Evolutionary conservation across 2,113 vertebrate genomes (phyloP).

Genomic region (Rhegmatorhina hoffmannsi): DNA sequence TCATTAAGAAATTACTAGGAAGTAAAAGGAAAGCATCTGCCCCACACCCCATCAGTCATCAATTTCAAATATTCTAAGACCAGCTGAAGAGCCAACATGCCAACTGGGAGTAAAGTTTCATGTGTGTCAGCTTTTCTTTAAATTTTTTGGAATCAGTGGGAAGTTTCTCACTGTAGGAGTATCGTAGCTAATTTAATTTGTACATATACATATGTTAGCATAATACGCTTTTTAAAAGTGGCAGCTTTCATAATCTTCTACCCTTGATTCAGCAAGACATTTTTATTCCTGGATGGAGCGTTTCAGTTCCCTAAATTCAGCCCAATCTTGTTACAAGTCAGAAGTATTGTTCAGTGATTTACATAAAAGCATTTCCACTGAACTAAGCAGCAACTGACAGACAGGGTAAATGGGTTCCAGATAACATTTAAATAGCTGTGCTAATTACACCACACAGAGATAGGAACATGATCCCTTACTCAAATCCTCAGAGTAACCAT

Average conservation of each 20-base stretch:
- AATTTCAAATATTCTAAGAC: neutral
- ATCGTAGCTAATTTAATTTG: slow-evolving; percentile 39
- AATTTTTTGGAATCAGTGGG: neutral
- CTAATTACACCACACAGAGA: slow-evolving; percentile 52
- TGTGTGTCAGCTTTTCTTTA: neutral
- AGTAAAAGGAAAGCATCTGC: neutral
- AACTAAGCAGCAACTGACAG: slow-evolving; percentile 50
- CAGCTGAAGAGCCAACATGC: neutral
- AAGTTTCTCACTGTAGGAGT: neutral
- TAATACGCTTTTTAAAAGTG: neutral
- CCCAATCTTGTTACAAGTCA: slow-evolving; percentile 9
- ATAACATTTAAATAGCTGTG: slow-evolving; percentile 47
- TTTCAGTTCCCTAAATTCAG: slow-evolving; percentile 40
- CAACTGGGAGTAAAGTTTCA: neutral
- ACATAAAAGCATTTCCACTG: slow-evolving; percentile 52
- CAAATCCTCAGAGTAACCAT: slow-evolving; percentile 34
- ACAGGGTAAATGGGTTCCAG: slow-evolving; percentile 35
- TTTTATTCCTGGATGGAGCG: slow-evolving; percentile 37
- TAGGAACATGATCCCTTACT: slow-evolving; percentile 18
- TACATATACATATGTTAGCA: slow-evolving; percentile 1
- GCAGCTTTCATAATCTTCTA: slow-evolving; percentile 17
- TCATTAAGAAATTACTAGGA: neutral
- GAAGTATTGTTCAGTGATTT: slow-evolving; percentile 35
- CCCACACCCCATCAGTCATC: neutral
- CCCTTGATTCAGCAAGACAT: slow-evolving; percentile 42